A percentile compares a stretch with the other conserved stretches of the same genome.
These are phyloP conservation scores for Drosophila demipolita DNA, from an alignment of 2,888 invertebrate species.

Conservation along the genomic window DNA sequence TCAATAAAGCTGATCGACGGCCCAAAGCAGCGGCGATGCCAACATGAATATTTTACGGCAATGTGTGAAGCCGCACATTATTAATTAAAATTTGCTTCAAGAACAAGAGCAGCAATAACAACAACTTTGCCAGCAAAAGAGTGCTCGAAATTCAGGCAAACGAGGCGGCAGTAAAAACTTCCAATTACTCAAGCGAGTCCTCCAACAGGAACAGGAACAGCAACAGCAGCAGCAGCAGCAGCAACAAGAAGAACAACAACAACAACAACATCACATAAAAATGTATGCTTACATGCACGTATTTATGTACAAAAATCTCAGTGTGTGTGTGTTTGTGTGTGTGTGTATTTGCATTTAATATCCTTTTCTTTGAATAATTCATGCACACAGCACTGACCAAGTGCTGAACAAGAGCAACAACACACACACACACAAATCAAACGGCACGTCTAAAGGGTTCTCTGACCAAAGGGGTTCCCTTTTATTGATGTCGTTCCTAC, in stretches of 20 bases:
- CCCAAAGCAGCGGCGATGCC: slow-evolving; percentile 38
- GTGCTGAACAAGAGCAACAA: slow-evolving; percentile 49
- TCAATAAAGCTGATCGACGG: slow-evolving; percentile 35
- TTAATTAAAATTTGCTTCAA: slow-evolving; percentile 78
- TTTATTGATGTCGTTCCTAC: slow-evolving; percentile 26
- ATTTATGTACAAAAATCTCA: slow-evolving; percentile 1
- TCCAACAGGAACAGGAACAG: slow-evolving; percentile 36
- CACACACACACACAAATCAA: slow-evolving; percentile 45
- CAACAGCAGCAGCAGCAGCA: slow-evolving; percentile 21
- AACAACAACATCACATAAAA: slow-evolving; percentile 44
- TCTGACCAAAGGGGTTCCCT: slow-evolving; percentile 39
- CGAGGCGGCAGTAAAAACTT: slow-evolving; percentile 80
- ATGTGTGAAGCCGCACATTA: slow-evolving; percentile 79
- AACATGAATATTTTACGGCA: slow-evolving; percentile 68
- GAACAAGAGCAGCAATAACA: slow-evolving; percentile 51
- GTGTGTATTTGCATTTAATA: slow-evolving; percentile 69
- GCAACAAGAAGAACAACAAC: slow-evolving; percentile 15
- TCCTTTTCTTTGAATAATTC: slow-evolving; percentile 79
- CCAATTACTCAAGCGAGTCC: slow-evolving; percentile 75
- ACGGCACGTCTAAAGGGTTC: slow-evolving; percentile 45
- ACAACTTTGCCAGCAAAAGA: slow-evolving; percentile 26
- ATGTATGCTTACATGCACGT: slow-evolving; percentile 9
- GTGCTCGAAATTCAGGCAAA: slow-evolving; percentile 69
- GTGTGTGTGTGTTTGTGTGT: slow-evolving; percentile 6
- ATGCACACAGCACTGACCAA: slow-evolving; percentile 68